phyloP scores from a whole-genome alignment of 2,113 vertebrate species.

The Anoplopoma fimbria region DNA sequence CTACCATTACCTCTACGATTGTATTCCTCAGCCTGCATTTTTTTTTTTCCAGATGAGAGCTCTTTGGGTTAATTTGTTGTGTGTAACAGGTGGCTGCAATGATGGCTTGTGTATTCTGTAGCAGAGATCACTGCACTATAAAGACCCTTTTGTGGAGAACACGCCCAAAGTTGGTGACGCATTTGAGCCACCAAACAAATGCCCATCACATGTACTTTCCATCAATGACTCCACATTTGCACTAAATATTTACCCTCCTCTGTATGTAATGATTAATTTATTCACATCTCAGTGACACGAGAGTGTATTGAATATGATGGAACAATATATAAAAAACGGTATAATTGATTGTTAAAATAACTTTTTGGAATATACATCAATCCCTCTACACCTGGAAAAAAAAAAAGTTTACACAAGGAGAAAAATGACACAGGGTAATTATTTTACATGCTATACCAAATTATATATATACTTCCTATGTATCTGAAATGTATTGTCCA shows the following conservation, averaged over 20 bases:
- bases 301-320: not conserved
- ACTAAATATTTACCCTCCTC: slow-evolving; percentile 45
- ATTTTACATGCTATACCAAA: not conserved
- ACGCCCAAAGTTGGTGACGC: slow-evolving; percentile 71
- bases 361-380: not conserved
- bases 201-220: not conserved
- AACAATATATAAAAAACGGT: not conserved
- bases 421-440: not conserved
- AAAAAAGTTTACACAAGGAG: not conserved
- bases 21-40: slow-evolving; percentile 85
- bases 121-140: slow-evolving; percentile 58
- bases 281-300: not conserved
- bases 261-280: not conserved
- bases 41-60: slow-evolving; percentile 14
- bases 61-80: not conserved
- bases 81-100: slow-evolving; percentile 22
- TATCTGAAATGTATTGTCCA: not conserved
- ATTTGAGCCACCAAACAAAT: slow-evolving; percentile 23
- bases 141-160: slow-evolving; percentile 46
- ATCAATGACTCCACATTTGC: slow-evolving; percentile 10
- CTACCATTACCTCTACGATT: slow-evolving; percentile 78
- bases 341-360: not conserved
- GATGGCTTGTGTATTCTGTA: slow-evolving; percentile 29
- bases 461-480: not conserved
- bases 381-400: not conserved